Evolutionary conservation across 2,888 invertebrate species (phyloP), one percentile per base, ranked within the genome.

Genomic region (Mechanitis mazaeus): DNA sequence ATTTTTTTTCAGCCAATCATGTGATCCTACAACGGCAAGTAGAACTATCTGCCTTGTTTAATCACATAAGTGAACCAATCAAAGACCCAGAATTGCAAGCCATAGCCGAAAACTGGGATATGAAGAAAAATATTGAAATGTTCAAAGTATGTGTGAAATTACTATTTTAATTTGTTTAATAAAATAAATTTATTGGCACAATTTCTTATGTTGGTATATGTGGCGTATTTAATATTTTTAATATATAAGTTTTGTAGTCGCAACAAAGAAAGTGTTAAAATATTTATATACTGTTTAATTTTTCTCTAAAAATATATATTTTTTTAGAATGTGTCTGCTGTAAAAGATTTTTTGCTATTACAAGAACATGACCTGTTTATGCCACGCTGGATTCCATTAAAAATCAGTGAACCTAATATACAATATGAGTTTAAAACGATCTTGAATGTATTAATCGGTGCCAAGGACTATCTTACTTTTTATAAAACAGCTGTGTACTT

Each of bases 391-490:
- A 89, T 92, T 50, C 91, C 92, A 2, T 94, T 93, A 87, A 91
- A 92, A 4, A 75, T 91, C 45, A 83, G 91, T 65, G 84, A 93
- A 67, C 77, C 81, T n/a, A 76, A 79, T 1, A 93, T 95, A 63
- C 84, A 91, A 58, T 90, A 92, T 71, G 93, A 95, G 75, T 93
- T 92, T 9, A 76, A 91, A 3, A 91, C 92, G 5, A 80, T 95
- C 33, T 94, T 93, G 83, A 92, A 94, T 75, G 85, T 94, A 60
- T 89, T 95, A 68, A 92, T 91, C 83, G 92, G 93, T 62, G 94
- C 95, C 68, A 94, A 94, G 78, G 93, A 94, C 77, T 95, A 92
- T 78, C 91, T 92, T 33, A 93, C 93, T 46, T 94, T 95, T 86
- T 91, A 92, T 78, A 91, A 92, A 69, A 93, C 93, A 9, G 94